Evolutionary conservation across 2,888 invertebrate species (phyloP).

Genomic region (Stramonita haemastoma): DNA sequence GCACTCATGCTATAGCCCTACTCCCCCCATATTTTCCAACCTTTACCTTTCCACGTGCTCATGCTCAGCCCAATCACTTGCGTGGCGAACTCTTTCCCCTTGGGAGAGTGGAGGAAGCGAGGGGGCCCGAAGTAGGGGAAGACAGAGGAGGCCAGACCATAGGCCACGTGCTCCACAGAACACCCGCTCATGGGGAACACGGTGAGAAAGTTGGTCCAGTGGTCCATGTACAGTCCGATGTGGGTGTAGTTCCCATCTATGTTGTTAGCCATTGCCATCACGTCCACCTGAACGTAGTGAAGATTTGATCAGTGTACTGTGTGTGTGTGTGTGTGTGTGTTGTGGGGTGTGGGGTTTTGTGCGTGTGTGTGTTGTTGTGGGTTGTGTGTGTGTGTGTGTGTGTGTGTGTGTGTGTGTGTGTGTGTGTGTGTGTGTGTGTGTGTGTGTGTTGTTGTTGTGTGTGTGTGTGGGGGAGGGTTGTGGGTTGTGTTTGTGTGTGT

Average conservation of each 20-base stretch:
- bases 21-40: neutral
- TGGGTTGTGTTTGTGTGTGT: neutral
- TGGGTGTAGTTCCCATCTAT: slow-evolving; percentile 9
- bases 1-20: too few species aligned
- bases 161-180: slow-evolving; percentile 13
- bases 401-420: neutral
- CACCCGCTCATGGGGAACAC: slow-evolving; percentile 19
- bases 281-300: neutral
- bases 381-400: neutral
- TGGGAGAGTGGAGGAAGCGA: neutral
- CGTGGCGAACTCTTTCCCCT: slow-evolving; percentile 21
- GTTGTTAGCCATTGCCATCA: neutral
- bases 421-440: neutral
- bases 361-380: neutral
- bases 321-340: neutral
- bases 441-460: neutral
- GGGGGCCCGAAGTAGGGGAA: slow-evolving; percentile 20
- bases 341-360: neutral
- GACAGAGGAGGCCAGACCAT: slow-evolving; percentile 18
- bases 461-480: neutral
- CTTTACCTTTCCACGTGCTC: slow-evolving; percentile 5
- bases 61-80: neutral
- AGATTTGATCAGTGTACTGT: neutral
- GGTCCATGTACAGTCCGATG: slow-evolving; percentile 20
- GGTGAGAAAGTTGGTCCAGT: slow-evolving; percentile 26